Conservation (phyloP, 2,797 vertebrate species). For the Lepilemur septentrionalis region DNA sequence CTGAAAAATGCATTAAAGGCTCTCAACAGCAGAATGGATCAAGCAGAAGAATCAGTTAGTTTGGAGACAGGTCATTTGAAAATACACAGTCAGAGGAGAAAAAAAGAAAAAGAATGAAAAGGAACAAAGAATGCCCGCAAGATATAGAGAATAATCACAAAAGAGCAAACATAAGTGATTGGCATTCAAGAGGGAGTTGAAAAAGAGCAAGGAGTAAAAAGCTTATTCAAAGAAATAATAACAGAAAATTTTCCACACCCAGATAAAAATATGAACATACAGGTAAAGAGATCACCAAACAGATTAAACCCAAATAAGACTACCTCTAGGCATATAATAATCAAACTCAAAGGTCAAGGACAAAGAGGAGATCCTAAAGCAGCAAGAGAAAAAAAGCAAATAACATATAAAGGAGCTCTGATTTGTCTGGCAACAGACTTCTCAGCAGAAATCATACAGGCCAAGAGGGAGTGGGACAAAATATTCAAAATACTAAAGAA, state of each 20-base stretch:
- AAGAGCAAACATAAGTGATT: not conserved
- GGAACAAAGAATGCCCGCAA: not conserved
- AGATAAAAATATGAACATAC: not conserved
- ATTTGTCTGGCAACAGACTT: not conserved
- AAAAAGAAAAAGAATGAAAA: not conserved
- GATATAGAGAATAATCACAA: not conserved
- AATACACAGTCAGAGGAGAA: not conserved
- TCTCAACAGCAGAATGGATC: not conserved
- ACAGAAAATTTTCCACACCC: not conserved
- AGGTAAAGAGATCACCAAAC: not conserved
- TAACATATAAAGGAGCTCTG: not conserved
- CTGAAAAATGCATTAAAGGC: not conserved
- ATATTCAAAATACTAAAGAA: not conserved
- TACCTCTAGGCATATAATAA: not conserved
- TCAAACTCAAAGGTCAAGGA: not conserved
- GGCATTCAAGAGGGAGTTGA: not conserved
- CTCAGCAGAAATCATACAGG: not conserved
- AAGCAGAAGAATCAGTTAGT: not conserved
- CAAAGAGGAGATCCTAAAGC: not conserved
- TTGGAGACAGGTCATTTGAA: not conserved
- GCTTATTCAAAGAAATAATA: not conserved
- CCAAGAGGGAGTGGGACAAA: not conserved
- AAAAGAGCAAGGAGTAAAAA: not conserved
- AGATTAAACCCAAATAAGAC: not conserved
- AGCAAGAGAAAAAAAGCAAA: not conserved